phyloP scores from a whole-genome alignment of 2,113 vertebrate genomes.

The Neotragus pygmaeus region DNA sequence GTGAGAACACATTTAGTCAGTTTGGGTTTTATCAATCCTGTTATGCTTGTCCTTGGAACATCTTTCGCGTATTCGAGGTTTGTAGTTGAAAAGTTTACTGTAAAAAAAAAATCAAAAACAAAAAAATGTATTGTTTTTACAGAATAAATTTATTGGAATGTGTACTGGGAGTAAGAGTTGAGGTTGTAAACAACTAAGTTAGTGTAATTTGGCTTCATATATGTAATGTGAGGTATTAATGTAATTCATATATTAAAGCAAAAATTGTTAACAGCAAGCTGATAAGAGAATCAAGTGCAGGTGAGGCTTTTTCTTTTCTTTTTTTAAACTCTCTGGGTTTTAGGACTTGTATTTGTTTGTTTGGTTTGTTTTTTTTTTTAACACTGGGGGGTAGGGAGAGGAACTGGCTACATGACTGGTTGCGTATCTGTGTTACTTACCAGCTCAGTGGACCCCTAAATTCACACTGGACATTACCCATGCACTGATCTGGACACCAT shows the following conservation, averaged over 20 bases:
- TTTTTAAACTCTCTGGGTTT: constrained; percentile 69
- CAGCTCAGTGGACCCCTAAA: background rate
- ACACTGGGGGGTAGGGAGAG: background rate
- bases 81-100: constrained; percentile 93
- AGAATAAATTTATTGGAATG: constrained; percentile 98
- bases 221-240: constrained; percentile 87
- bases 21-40: constrained; percentile 83
- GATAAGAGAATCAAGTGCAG: constrained; percentile 81
- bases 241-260: constrained; percentile 87
- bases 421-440: background rate
- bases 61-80: constrained; percentile 91
- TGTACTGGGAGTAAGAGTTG: constrained; percentile 86
- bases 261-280: constrained; percentile 83
- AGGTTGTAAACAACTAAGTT: constrained; percentile 84
- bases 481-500: background rate
- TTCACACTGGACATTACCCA: background rate
- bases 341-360: background rate
- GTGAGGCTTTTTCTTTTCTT: constrained; percentile 78
- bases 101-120: constrained; percentile 84
- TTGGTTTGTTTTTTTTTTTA: constrained; percentile 17
- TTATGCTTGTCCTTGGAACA: constrained; percentile 90
- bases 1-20: constrained; percentile 84
- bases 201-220: constrained; percentile 85
- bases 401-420: background rate
- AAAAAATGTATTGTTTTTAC: constrained; percentile 96